These are phyloP conservation scores for Platichthys flesus DNA, from an alignment of 2,113 vertebrate species.

Conservation along the genomic window DNA sequence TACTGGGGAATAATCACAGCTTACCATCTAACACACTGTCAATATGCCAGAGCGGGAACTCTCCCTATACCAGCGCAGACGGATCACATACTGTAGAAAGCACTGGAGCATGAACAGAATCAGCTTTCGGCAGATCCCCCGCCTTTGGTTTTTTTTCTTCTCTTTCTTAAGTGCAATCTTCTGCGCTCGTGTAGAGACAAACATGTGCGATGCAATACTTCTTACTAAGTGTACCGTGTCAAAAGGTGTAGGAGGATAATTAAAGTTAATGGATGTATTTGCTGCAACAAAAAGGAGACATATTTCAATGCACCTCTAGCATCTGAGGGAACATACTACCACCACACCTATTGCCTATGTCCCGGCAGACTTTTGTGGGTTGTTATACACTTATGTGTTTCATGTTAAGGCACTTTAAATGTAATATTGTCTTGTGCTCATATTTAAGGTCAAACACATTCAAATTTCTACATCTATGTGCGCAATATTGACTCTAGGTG, in stretches of 20 bases:
- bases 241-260: constrained; percentile 24
- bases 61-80: constrained; percentile 47
- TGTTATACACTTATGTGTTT: not conserved
- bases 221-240: constrained; percentile 23
- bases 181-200: constrained; percentile 31
- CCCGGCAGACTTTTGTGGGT: not conserved
- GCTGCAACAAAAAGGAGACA: constrained; percentile 2
- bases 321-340: not conserved
- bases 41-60: constrained; percentile 68
- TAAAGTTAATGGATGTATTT: constrained; percentile 22
- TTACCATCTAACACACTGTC: constrained; percentile 75
- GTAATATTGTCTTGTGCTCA: not conserved
- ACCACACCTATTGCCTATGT: not conserved
- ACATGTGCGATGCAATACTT: constrained; percentile 36
- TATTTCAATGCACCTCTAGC: constrained; percentile 21
- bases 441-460: not conserved
- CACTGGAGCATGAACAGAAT: constrained; percentile 73
- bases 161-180: constrained; percentile 39
- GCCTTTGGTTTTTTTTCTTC: constrained; percentile 26
- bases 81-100: constrained; percentile 64
- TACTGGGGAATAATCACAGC: constrained; percentile 64
- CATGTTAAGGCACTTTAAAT: not conserved
- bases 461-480: not conserved
- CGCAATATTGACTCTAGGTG: constrained; percentile 20
- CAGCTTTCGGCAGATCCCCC: constrained; percentile 39